A percentile compares a stretch with the other conserved stretches of the same genome.
These are phyloP conservation scores for Augiades crinisus DNA, from an alignment of 2,888 invertebrate genomes.

Conservation along the genomic window DNA sequence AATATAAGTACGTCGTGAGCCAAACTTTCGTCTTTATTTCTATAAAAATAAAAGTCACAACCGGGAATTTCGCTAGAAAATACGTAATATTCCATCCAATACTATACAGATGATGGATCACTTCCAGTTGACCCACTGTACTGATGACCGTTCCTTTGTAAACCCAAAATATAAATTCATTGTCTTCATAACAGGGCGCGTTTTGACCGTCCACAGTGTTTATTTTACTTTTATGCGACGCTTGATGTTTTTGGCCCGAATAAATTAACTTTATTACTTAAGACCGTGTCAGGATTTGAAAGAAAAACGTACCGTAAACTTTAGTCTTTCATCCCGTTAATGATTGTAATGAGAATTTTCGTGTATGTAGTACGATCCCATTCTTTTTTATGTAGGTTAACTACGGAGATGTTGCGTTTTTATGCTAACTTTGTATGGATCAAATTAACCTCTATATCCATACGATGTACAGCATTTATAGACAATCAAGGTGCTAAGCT, in stretches of 20 bases:
- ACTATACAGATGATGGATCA: conserved; percentile 29
- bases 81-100: neutral
- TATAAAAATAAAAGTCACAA: too few species aligned
- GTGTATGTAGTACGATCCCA: conserved; percentile 7
- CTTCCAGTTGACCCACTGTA: conserved; percentile 31
- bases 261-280: conserved; percentile 25
- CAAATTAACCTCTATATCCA: too few species aligned
- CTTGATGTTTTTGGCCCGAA: conserved; percentile 17
- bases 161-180: conserved; percentile 39
- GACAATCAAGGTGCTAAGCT: too few species aligned
- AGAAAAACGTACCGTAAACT: conserved; percentile 10
- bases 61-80: too few species aligned
- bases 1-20: neutral
- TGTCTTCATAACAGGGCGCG: conserved; percentile 41
- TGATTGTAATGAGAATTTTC: conserved; percentile 19
- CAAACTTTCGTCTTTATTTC: neutral
- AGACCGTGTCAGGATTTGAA: conserved; percentile 20
- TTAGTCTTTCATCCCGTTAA: conserved; percentile 15
- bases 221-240: conserved; percentile 17
- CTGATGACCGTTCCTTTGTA: conserved; percentile 32
- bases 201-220: conserved; percentile 26
- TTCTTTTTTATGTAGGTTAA: conserved; percentile 16
- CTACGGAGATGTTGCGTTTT: neutral
- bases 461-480: too few species aligned
- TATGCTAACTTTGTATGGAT: neutral